A percentile compares a stretch with the other conserved stretches of the same genome.
Evolutionary conservation across 1,140 invertebrate genomes (phyloP).

Genomic region (Drosophila repleta): DNA sequence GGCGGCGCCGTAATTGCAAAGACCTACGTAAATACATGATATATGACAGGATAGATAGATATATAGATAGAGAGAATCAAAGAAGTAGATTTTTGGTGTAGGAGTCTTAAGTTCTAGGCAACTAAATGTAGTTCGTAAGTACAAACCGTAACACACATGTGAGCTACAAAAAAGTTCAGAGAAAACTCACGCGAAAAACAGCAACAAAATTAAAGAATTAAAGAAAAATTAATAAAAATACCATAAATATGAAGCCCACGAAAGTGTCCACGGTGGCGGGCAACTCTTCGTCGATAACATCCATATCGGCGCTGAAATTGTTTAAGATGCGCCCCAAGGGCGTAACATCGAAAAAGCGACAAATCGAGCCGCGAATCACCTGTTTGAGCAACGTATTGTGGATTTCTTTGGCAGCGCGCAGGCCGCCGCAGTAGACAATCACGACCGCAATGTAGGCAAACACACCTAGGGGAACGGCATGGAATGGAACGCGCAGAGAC

Average conservation of each 20-base stretch:
- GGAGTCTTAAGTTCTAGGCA: constrained; percentile 32
- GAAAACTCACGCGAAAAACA: constrained; percentile 73
- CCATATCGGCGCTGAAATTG: constrained; percentile 93
- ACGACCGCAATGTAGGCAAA: constrained; percentile 88
- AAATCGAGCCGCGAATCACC: constrained; percentile 89
- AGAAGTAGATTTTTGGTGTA: constrained; percentile 17
- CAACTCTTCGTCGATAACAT: constrained; percentile 90
- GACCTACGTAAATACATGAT: constrained; percentile 42
- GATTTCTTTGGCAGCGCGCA: constrained; percentile 89
- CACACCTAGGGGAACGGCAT: constrained; percentile 85
- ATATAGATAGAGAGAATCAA: constrained; percentile 18
- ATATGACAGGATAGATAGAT: constrained; percentile 3
- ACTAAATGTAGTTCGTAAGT: constrained; percentile 35
- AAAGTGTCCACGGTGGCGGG: constrained; percentile 89
- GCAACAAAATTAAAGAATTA: constrained; percentile 84
- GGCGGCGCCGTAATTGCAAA: constrained; percentile 84
- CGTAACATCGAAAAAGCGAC: constrained; percentile 93
- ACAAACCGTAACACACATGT: constrained; percentile 67
- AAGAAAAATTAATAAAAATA: constrained; percentile 83
- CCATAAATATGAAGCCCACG: constrained; percentile 89
- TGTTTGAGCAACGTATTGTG: constrained; percentile 88
- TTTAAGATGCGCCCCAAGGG: constrained; percentile 93
- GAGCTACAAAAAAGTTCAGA: constrained; percentile 58
- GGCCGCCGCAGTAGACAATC: constrained; percentile 88
- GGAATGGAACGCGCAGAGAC: constrained; percentile 28